phyloP scores from a whole-genome alignment of 2,113 vertebrate genomes.

The Mus spicilegus region DNA sequence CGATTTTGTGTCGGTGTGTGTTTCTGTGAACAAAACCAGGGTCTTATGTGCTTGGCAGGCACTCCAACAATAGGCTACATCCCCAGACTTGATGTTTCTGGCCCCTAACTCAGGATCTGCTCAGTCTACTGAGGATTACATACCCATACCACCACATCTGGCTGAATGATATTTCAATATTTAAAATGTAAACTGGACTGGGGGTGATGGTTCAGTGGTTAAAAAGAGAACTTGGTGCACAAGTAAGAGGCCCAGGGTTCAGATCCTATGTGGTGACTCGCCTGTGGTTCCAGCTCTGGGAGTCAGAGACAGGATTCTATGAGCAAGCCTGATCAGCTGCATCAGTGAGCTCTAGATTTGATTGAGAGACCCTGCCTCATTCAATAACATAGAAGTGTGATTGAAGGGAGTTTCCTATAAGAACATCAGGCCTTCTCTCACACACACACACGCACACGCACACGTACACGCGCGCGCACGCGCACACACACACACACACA shows the following conservation, averaged over 20 bases:
- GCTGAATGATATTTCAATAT: not conserved
- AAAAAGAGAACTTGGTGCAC: not conserved
- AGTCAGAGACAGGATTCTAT: not conserved
- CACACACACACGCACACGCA: not conserved
- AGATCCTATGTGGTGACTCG: not conserved
- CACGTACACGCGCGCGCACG: not conserved
- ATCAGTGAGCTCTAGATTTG: not conserved
- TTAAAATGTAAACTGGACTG: conserved; percentile 5
- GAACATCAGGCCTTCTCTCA: not conserved
- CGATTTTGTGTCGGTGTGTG: not conserved
- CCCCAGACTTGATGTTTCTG: not conserved
- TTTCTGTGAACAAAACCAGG: not conserved
- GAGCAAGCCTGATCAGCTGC: not conserved
- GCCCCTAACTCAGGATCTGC: not conserved
- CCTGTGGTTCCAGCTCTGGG: no score
- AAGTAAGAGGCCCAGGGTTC: not conserved
- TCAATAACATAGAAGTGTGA: not conserved
- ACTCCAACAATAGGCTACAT: not conserved
- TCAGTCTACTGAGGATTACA: not conserved
- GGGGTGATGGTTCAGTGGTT: not conserved
- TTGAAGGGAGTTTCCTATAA: not conserved
- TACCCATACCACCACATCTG: not conserved
- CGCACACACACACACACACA: no score
- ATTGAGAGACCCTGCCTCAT: not conserved
- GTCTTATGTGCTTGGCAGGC: not conserved